Base-by-base conservation (phyloP, 1,140 invertebrate genomes). In the Leptinotarsa defecta region DNA sequence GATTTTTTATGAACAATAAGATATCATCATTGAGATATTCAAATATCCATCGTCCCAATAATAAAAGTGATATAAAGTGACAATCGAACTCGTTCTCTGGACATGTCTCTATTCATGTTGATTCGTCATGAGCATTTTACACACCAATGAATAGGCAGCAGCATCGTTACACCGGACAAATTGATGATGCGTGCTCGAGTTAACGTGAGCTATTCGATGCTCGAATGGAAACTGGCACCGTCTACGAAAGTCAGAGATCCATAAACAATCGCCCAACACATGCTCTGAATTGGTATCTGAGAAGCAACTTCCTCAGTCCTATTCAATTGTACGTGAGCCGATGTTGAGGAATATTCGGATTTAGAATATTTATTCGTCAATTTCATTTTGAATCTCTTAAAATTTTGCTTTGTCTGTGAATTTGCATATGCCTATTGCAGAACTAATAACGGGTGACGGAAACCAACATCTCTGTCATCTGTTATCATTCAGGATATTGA, bases 141-240 rank as follows among this genome's bases (percentile, higher is more conserved):
- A 57, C 15, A 57, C n/a, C 52, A n/a, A n/a, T 57, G 52, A 57
- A 57, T 57, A 57, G n/a, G n/a, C 52, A 57, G 17, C 52, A 57
- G 52, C 52, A 19, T 57, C 52, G 52, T 57, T 15, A 57, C 52
- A 19, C 52, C 52, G 52, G 52, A 57, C 52, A 57, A 57, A 57
- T 57, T 57, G 52, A 57, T 57, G 52, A 57, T 57, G n/a, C 52
- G n/a, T 57, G 52, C 52, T 57, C 52, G 52, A 57, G 52, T 19
- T 17, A 57, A 57, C 52, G 52, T 57, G 52, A 57, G 17, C n/a
- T 57, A 57, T 57, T n/a, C 52, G 52, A 57, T 57, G n/a, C 17
- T 57, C n/a, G 17, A 57, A 57, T 57, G 52, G 52, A 57, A 57
- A 57, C 52, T n/a, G 52, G 52, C 52, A 57, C 52, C 52, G n/a